A percentile compares a stretch with the other conserved stretches of the same genome.
phyloP scores from a whole-genome alignment of 2,888 invertebrate genomes.

The Bugulina stolonifera region DNA sequence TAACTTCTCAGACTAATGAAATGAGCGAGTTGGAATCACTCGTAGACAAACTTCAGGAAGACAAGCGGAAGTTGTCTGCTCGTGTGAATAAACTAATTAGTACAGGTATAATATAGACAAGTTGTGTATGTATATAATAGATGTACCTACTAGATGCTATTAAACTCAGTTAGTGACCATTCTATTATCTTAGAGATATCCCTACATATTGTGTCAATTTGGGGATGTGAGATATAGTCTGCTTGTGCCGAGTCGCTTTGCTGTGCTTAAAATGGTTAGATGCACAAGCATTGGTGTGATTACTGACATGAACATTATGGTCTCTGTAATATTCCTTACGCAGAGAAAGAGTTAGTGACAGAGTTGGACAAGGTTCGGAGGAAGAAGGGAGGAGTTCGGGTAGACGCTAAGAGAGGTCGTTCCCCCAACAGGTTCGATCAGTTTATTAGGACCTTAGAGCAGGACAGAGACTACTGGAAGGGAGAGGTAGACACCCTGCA shows the following conservation, averaged over 20 bases:
- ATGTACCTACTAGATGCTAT: no score
- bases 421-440: conserved; percentile 44
- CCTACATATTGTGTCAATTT: no score
- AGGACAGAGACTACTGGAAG: conserved; percentile 52
- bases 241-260: no score
- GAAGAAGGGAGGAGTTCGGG: conserved; percentile 26
- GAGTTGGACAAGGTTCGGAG: conserved; percentile 51
- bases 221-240: no score
- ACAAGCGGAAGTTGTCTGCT: conserved; percentile 46
- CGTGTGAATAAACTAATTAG: conserved; percentile 48
- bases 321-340: neutral
- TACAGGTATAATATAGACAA: conserved; percentile 46
- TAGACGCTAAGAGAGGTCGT: conserved; percentile 30
- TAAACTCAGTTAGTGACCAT: no score
- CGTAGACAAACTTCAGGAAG: conserved; percentile 46
- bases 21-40: conserved; percentile 42
- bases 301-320: no score
- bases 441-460: conserved; percentile 48
- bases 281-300: no score
- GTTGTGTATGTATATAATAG: no score
- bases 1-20: conserved; percentile 39
- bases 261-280: no score
- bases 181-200: no score
- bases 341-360: conserved; percentile 52
- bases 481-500: conserved; percentile 46